Conservation (phyloP, 1,140 invertebrate genomes). For the Drosophila serrata region DNA sequence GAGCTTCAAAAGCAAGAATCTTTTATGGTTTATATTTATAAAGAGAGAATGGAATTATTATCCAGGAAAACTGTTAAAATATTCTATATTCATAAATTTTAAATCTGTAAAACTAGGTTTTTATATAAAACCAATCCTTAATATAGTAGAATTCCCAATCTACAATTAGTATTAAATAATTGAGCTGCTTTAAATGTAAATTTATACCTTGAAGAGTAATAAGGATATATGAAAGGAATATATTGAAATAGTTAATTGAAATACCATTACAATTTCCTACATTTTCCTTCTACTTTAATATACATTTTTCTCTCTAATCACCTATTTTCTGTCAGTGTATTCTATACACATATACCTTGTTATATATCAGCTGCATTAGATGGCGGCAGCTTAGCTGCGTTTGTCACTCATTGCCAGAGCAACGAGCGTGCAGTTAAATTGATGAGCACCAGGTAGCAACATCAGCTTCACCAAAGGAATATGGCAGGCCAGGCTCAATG, state of each 20-base stretch:
- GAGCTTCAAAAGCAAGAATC: neutral
- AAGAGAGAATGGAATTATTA: too few species aligned
- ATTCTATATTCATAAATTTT: too few species aligned
- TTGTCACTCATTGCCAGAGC: slow-evolving; percentile 62
- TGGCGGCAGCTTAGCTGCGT: slow-evolving; percentile 60
- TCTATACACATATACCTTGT: slow-evolving; percentile 23
- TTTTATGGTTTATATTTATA: too few species aligned
- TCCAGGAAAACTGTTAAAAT: too few species aligned
- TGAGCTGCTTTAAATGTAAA: too few species aligned
- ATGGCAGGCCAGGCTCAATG: slow-evolving; percentile 10
- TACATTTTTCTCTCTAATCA: rapidly evolving
- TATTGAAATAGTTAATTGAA: neutral
- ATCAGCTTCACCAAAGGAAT: slow-evolving; percentile 26
- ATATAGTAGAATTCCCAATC: too few species aligned
- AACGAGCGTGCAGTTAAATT: slow-evolving; percentile 77
- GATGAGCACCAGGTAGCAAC: slow-evolving; percentile 73
- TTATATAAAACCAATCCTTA: too few species aligned
- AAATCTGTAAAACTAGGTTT: too few species aligned
- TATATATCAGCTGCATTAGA: slow-evolving; percentile 74
- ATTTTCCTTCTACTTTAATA: neutral
- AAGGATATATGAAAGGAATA: too few species aligned
- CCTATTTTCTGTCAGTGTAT: slow-evolving; percentile 21
- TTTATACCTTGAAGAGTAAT: neutral
- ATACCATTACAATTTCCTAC: neutral
- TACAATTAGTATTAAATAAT: too few species aligned